Evolutionary conservation across 53 echinoderm and acorn worm species (phyloP).

Genomic region (Henricia sp.): DNA sequence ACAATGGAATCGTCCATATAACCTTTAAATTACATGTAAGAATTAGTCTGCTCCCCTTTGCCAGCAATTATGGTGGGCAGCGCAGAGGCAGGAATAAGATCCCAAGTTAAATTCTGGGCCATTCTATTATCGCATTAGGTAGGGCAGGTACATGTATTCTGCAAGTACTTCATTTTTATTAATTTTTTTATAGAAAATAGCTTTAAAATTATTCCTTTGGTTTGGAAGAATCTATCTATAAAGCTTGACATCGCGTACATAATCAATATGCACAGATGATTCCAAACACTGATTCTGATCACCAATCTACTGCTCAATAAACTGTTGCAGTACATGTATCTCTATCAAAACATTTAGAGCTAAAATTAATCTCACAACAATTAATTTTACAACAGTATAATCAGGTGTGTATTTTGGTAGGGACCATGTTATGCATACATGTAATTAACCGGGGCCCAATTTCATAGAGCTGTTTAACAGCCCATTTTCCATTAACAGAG

Average conservation of each 20-base stretch:
- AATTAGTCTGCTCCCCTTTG: constrained; percentile 46
- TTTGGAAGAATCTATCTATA: constrained; percentile 5
- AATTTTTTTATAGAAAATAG: constrained; percentile 18
- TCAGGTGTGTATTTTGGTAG: no score
- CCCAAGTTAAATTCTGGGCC: constrained; percentile 6
- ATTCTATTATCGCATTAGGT: constrained; percentile 10
- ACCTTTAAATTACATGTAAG: background rate
- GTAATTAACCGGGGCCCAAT: no score
- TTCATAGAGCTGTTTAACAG: no score
- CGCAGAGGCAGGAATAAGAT: constrained; percentile 49
- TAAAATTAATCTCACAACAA: background rate
- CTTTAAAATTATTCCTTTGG: background rate
- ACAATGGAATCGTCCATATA: constrained; percentile 45
- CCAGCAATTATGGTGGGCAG: constrained; percentile 48
- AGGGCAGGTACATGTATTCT: constrained; percentile 34
- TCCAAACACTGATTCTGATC: constrained; percentile 2
- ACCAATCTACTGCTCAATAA: background rate
- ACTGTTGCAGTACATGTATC: no score
- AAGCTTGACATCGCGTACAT: constrained; percentile 5
- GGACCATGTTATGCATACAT: no score
- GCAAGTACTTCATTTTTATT: constrained; percentile 47
- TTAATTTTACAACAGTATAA: no score
- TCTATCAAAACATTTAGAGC: background rate
- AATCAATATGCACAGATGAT: background rate
- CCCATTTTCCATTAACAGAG: no score